Conservation (phyloP, 2,113 vertebrate genomes). For the Chelonoidis abingdonii region DNA sequence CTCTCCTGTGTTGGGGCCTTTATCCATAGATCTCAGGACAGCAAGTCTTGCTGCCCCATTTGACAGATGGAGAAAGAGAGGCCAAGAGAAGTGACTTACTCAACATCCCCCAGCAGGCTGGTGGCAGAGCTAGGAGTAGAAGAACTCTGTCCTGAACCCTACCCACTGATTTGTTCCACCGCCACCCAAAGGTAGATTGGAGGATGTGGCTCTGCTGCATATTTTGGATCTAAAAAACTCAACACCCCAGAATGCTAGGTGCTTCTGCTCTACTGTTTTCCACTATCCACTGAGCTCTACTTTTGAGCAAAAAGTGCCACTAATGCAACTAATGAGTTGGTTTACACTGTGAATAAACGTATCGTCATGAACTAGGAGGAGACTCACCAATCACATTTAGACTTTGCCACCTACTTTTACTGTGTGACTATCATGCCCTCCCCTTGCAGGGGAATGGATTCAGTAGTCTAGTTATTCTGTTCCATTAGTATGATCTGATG, state of each 20-base stretch:
- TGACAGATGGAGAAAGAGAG: background rate
- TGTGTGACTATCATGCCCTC: background rate
- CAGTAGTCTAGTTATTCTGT: fast-evolving
- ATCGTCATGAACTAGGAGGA: background rate
- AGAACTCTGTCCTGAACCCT: background rate
- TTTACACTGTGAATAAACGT: background rate
- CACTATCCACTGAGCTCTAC: fast-evolving
- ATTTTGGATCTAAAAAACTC: background rate
- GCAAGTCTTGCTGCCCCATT: background rate
- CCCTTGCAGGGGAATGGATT: fast-evolving
- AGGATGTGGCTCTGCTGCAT: background rate
- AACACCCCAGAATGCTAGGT: background rate
- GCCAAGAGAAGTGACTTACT: background rate
- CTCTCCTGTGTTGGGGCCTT: background rate
- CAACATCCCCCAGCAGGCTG: background rate
- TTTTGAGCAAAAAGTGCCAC: background rate
- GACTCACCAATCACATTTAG: background rate
- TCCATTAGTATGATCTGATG: background rate
- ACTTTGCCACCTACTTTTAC: background rate
- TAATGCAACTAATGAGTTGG: background rate
- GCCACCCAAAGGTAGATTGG: background rate
- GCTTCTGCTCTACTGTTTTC: background rate
- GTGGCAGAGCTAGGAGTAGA: background rate
- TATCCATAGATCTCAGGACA: background rate
- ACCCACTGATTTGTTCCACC: background rate